A percentile compares a stretch with the other conserved stretches of the same genome.
Conservation (phyloP, 2,113 vertebrate species). For the Planiliza haematocheilus region DNA sequence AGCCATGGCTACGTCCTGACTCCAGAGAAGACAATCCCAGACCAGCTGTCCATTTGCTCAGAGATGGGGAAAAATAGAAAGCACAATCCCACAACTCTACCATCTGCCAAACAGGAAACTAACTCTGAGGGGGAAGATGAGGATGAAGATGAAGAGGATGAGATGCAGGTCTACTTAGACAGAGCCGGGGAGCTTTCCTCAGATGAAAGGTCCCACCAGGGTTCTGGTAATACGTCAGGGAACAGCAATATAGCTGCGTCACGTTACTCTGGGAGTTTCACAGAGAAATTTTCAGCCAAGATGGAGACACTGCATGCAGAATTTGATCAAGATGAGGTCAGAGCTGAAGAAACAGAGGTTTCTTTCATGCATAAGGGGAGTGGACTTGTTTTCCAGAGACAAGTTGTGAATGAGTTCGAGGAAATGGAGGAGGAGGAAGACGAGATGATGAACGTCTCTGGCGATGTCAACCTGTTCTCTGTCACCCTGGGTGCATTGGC, state of each 20-base stretch:
- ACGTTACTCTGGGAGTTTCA: conserved; percentile 7
- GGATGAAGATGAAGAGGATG: conserved; percentile 41
- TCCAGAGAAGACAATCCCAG: conserved; percentile 13
- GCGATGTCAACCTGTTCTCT: conserved; percentile 60
- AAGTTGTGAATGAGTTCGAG: background rate
- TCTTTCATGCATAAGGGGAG: background rate
- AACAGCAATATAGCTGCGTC: background rate
- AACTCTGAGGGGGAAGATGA: conserved; percentile 19
- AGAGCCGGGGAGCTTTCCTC: conserved; percentile 6
- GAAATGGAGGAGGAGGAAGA: background rate
- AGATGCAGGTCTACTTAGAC: conserved; percentile 33
- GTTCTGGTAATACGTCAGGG: background rate
- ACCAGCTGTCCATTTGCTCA: conserved; percentile 28
- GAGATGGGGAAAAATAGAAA: background rate
- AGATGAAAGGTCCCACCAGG: background rate
- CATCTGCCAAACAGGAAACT: background rate
- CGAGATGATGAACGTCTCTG: conserved; percentile 1
- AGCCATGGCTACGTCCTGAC: conserved; percentile 16
- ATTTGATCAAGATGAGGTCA: background rate
- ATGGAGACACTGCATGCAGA: background rate
- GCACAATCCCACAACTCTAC: background rate
- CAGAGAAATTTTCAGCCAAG: background rate
- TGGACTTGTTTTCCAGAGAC: background rate
- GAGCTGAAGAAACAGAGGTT: background rate
- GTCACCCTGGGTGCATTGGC: conserved; percentile 45